These are phyloP conservation scores for Liasis olivaceus DNA, from an alignment of 2,797 vertebrate species.

Conservation along the genomic window DNA sequence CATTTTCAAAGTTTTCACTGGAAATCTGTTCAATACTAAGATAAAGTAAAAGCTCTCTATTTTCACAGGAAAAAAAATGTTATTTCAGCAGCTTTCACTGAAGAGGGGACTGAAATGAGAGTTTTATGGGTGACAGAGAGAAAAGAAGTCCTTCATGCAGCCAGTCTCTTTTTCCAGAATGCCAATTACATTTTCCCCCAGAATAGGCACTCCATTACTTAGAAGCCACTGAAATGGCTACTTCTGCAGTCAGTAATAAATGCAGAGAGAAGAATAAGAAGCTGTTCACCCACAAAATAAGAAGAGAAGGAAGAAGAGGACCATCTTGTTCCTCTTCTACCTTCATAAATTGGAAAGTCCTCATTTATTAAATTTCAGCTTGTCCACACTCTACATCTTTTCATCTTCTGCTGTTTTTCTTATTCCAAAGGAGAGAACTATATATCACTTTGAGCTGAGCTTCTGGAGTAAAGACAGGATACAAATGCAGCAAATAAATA, in stretches of 20 bases:
- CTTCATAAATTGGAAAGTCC: not conserved
- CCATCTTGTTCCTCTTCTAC: not conserved
- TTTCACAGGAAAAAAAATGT: too few species aligned
- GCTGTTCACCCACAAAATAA: not conserved
- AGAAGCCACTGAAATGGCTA: not conserved
- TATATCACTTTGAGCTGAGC: not conserved
- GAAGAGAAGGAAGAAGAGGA: too few species aligned
- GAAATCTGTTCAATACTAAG: too few species aligned
- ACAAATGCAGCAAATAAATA: too few species aligned
- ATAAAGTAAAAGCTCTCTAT: too few species aligned
- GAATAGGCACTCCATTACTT: not conserved
- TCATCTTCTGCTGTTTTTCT: not conserved
- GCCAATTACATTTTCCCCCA: not conserved
- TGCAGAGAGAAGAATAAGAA: not conserved
- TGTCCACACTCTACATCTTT: not conserved
- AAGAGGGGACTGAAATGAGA: too few species aligned
- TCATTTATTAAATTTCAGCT: not conserved
- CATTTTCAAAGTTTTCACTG: too few species aligned
- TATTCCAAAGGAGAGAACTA: not conserved
- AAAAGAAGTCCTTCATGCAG: not conserved
- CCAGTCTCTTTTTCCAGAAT: too few species aligned
- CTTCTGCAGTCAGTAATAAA: not conserved
- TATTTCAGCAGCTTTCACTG: too few species aligned
- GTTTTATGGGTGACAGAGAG: too few species aligned
- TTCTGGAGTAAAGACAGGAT: not conserved